phyloP scores from a whole-genome alignment of 2,113 vertebrate species.

The Tychaedon coryphoeus region DNA sequence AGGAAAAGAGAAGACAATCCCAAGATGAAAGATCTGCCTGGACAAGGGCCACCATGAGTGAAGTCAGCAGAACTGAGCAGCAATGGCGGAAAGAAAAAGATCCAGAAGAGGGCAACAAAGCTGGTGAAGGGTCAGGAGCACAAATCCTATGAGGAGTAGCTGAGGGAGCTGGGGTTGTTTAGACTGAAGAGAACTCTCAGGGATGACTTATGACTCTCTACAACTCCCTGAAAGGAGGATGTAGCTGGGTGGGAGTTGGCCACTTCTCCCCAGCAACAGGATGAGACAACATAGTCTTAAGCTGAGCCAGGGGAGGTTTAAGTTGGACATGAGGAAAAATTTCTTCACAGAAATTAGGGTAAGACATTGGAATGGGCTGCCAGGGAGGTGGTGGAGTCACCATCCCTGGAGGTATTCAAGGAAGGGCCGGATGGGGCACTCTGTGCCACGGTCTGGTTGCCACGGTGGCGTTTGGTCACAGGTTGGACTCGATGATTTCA shows the following conservation, averaged over 20 bases:
- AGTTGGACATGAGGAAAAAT: not conserved
- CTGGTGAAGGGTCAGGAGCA: not conserved
- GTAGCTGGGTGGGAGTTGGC: no score
- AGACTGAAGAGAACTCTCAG: not conserved
- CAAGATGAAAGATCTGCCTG: not conserved
- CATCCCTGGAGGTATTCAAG: accelerated
- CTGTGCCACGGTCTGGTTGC: no score
- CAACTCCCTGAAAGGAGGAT: not conserved
- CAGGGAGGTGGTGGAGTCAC: not conserved
- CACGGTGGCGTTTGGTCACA: accelerated
- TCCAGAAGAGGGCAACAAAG: accelerated
- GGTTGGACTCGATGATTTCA: not conserved
- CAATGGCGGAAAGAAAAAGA: not conserved
- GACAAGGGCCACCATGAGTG: not conserved
- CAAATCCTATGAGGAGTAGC: not conserved
- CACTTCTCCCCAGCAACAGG: not conserved
- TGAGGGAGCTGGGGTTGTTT: not conserved
- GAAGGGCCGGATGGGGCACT: no score
- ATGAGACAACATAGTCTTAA: not conserved
- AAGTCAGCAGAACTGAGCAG: not conserved
- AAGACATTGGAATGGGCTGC: not conserved
- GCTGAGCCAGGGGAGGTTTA: not conserved
- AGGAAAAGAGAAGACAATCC: not conserved
- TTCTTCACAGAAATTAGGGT: not conserved
- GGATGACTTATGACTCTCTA: no score